Base-by-base conservation (phyloP, 2,113 vertebrate genomes). In the Cheilinus undulatus region DNA sequence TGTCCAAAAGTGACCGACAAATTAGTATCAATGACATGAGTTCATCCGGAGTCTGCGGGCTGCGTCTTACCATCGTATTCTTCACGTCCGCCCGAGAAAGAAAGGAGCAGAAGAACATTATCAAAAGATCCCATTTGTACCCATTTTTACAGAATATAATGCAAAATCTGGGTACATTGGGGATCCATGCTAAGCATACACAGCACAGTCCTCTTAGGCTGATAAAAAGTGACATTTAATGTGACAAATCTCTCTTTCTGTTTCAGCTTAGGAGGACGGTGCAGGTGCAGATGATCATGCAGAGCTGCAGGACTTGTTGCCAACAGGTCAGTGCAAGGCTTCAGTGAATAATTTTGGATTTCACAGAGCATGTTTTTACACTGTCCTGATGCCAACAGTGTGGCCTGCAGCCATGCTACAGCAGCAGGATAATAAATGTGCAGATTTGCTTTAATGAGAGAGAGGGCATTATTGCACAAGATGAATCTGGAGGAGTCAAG, bases 1-100 rank as follows among this genome's bases (percentile, higher is more conserved):
- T 3, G 1, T 70, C 84, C 32, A 84, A 73, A 73, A 73, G 30
- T 64, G 56, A 61, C 36, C 20, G 49, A 83, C 26, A 78, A 64
- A 89, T 92, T 89, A 92, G 89, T 91, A 90, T 84, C 80, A 79
- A 66, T 71, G n/a, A 38, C 73, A 72, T 84, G 54, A 86, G 52
- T 65, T 59, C 30, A 65, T 77, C 62, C 12, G 28, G 60, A 51
- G 69, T 80, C 76, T 76, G 63, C 49, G 70, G 54, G 30, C 77
- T 78, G 1, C 7, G 23, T 91, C 95, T 96, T 95, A 97, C 96
- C 96, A 95, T 97, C 95, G 77, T 85, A 87, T 64, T 92, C 87
- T 93, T 91, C 78, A 92, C 53, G 95, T 93, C 92, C 71, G 57
- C 89, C 82, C 85, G 81, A 89, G 66, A 93, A 87, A 89, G 83